Conservation (phyloP, 2,888 invertebrate genomes). For the Heteromurus nitidus region DNA sequence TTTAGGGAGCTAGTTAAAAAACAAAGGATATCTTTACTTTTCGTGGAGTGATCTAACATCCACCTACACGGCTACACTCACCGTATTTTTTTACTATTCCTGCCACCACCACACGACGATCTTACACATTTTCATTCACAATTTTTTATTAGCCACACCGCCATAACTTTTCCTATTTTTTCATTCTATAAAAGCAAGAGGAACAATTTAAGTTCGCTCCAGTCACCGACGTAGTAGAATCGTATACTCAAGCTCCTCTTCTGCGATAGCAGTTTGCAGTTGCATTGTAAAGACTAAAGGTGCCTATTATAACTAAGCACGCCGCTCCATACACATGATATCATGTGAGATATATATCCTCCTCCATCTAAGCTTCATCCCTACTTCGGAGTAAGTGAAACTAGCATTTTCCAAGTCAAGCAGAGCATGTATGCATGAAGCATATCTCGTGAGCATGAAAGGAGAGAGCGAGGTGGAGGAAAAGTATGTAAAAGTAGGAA, state of each 20-base stretch:
- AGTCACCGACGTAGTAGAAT: background rate
- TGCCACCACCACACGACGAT: background rate
- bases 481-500: background rate
- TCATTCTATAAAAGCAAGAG: slow-evolving; percentile 21
- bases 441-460: too few relatives aligned
- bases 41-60: too few relatives aligned
- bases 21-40: slow-evolving; percentile 6
- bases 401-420: too few relatives aligned
- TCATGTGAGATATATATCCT: too few relatives aligned
- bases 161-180: slow-evolving; percentile 40
- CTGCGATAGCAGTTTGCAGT: too few relatives aligned
- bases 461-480: background rate
- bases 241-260: background rate
- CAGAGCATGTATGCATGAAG: background rate
- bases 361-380: too few relatives aligned
- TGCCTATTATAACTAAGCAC: too few relatives aligned
- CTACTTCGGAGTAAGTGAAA: too few relatives aligned
- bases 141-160: slow-evolving; percentile 36
- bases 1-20: slow-evolving; percentile 26
- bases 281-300: too few relatives aligned
- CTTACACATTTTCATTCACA: slow-evolving; percentile 33
- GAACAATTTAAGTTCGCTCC: slow-evolving; percentile 17
- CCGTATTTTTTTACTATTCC: too few relatives aligned
- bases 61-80: too few relatives aligned
- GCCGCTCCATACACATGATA: too few relatives aligned